These are phyloP conservation scores for Morone saxatilis DNA, from an alignment of 2,113 vertebrate species.

Conservation along the genomic window DNA sequence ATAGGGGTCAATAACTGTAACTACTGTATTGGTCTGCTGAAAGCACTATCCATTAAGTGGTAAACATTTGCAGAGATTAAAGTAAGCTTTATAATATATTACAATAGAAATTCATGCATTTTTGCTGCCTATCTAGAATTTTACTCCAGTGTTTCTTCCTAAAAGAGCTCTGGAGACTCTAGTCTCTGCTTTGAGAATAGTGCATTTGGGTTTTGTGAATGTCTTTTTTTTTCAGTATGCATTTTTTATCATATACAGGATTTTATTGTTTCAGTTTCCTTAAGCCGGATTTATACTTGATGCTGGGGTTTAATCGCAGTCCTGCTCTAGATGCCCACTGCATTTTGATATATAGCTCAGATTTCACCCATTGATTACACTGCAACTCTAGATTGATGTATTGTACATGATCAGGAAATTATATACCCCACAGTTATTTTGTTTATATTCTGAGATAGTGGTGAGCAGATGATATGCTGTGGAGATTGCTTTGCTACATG, in stretches of 20 bases:
- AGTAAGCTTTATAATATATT: background rate
- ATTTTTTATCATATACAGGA: background rate
- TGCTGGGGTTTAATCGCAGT: background rate
- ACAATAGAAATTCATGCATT: background rate
- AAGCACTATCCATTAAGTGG: conserved; percentile 42
- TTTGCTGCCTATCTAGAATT: background rate
- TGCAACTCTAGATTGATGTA: background rate
- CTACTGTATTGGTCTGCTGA: conserved; percentile 37
- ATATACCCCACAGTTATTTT: background rate
- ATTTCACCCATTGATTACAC: conserved; percentile 1
- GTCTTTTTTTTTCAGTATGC: background rate
- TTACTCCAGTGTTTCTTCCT: background rate
- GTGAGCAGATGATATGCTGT: background rate
- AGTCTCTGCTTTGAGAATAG: background rate
- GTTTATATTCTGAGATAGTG: background rate
- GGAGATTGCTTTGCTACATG: background rate
- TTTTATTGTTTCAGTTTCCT: conserved; percentile 2
- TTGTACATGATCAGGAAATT: background rate
- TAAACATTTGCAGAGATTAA: conserved; percentile 19
- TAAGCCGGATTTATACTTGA: background rate
- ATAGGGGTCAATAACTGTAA: conserved; percentile 51
- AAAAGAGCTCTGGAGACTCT: background rate
- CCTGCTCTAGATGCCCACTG: background rate
- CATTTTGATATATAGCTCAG: background rate
- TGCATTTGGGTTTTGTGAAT: background rate